Conservation (phyloP, 2,113 vertebrate species). For the Gopherus evgoodei region DNA sequence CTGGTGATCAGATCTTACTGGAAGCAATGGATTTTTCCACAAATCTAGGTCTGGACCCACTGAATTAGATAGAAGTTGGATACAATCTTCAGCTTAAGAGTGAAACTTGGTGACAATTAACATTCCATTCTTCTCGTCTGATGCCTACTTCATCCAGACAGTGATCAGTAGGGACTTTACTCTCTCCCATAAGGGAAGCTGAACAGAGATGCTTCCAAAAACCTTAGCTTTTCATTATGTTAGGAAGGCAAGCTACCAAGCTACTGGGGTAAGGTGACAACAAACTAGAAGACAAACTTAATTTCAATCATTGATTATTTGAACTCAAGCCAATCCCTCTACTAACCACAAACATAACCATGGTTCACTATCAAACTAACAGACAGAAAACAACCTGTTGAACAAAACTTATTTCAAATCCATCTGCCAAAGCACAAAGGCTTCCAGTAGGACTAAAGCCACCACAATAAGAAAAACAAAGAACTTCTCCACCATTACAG, state of each 20-base stretch:
- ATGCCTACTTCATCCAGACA: too few species aligned
- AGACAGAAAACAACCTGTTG: background rate
- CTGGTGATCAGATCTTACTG: too few species aligned
- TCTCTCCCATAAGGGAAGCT: too few species aligned
- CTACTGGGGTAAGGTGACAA: background rate
- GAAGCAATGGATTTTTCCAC: too few species aligned
- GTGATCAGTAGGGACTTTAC: too few species aligned
- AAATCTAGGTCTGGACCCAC: too few species aligned
- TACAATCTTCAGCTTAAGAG: too few species aligned
- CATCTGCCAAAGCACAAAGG: background rate
- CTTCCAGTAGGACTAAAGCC: background rate
- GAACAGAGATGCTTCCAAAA: too few species aligned
- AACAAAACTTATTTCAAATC: background rate
- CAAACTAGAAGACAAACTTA: background rate
- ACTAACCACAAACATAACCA: background rate
- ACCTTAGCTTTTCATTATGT: too few species aligned
- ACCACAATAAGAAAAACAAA: background rate
- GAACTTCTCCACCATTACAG: background rate
- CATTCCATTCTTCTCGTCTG: too few species aligned
- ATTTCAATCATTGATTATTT: background rate
- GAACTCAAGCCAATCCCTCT: background rate
- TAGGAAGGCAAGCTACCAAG: background rate
- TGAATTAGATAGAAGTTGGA: too few species aligned
- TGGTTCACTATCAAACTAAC: background rate
- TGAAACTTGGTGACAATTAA: too few species aligned